Conservation (phyloP, 2,888 invertebrate genomes). For the Polymixis flavicincta region DNA sequence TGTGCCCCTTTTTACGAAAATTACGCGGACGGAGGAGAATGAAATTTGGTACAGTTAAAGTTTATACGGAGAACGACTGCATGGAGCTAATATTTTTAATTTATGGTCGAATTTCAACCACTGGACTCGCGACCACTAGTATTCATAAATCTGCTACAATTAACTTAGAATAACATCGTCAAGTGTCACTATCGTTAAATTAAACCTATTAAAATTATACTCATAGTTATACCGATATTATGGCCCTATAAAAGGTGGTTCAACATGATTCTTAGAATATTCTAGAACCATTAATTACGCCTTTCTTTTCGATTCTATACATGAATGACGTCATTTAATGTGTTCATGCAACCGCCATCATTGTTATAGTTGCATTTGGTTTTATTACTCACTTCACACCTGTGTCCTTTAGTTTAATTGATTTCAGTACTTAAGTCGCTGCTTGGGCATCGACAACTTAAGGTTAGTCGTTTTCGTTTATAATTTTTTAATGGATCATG, state of each 20-base stretch:
- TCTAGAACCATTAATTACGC: constrained; percentile 20
- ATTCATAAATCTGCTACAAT: not conserved
- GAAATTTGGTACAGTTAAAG: no score
- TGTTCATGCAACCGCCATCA: constrained; percentile 1
- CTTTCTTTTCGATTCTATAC: constrained; percentile 36
- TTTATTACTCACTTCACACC: constrained; percentile 44
- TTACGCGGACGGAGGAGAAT: no score
- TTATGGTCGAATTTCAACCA: no score
- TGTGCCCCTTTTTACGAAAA: no score
- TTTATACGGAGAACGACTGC: no score
- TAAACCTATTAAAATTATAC: not conserved
- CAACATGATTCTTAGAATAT: constrained; percentile 2
- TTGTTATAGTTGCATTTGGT: constrained; percentile 6
- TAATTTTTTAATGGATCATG: not conserved
- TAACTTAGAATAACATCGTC: not conserved
- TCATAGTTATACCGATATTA: not conserved
- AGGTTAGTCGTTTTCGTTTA: constrained; percentile 53
- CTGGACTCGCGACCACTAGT: no score
- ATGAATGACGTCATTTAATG: constrained; percentile 21
- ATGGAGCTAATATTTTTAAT: no score
- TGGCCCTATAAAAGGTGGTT: not conserved
- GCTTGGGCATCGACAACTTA: constrained; percentile 29
- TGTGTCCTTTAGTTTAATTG: constrained; percentile 28
- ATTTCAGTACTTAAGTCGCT: constrained; percentile 48
- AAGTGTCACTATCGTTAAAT: not conserved